Percentiles rank a stretch among this genome's conserved stretches.
Evolutionary conservation across 2,113 vertebrate species (phyloP).

Genomic region (Megaleporinus macrocephalus): DNA sequence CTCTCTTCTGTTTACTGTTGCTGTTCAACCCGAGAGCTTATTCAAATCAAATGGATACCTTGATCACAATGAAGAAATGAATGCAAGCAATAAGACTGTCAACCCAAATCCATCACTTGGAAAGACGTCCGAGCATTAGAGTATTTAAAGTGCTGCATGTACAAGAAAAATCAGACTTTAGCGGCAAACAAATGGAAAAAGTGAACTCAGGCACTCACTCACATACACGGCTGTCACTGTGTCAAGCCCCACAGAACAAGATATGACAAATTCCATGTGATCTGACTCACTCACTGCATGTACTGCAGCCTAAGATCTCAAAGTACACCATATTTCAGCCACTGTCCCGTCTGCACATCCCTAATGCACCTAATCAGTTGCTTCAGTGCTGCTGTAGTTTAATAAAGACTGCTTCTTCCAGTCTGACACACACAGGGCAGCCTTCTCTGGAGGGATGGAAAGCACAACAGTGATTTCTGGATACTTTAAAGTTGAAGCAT

Average conservation of each 20-base stretch:
- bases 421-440: neutral
- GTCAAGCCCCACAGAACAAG: constrained; percentile 14
- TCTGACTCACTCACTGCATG: constrained; percentile 20
- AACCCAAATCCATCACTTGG: too few relatives aligned
- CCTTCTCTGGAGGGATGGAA: neutral
- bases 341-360: neutral
- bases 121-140: too few relatives aligned
- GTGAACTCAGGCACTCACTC: neutral
- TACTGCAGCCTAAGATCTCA: neutral
- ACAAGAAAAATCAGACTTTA: neutral
- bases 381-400: neutral
- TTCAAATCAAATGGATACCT: too few relatives aligned
- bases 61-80: too few relatives aligned
- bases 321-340: neutral
- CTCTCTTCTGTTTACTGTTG: neutral
- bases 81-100: too few relatives aligned
- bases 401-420: neutral
- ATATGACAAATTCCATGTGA: constrained; percentile 42
- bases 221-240: neutral
- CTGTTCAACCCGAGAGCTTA: neutral
- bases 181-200: constrained; percentile 22
- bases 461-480: neutral
- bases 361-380: too few relatives aligned
- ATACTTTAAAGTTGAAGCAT: neutral
- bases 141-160: too few relatives aligned